A percentile compares a stretch with the other conserved stretches of the same genome.
phyloP scores from a whole-genome alignment of 2,113 vertebrate species.

The Rattus rattus region DNA sequence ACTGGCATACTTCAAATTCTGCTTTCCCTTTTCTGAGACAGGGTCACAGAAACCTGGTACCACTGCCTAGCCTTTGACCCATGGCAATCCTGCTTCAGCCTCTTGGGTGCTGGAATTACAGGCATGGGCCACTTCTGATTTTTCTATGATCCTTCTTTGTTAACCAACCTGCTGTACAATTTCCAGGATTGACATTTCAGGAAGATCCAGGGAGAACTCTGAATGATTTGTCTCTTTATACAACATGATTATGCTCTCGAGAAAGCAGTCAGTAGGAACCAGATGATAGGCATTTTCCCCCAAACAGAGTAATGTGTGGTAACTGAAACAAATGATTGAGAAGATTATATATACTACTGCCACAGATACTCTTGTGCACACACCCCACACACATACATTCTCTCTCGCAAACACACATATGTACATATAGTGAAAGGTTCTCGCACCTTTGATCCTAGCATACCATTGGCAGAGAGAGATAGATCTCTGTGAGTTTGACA shows the following conservation, averaged over 20 bases:
- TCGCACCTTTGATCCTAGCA: not conserved
- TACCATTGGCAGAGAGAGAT: not conserved
- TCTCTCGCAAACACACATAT: not conserved
- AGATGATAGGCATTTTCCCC: constrained; percentile 9
- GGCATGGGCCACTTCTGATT: not conserved
- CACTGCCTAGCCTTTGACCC: not conserved
- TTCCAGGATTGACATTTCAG: not conserved
- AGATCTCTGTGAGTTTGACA: not conserved
- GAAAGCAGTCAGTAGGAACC: not conserved
- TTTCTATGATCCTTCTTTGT: not conserved
- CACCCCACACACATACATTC: not conserved
- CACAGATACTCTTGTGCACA: not conserved
- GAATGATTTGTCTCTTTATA: constrained; percentile 19
- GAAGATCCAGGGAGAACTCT: not conserved
- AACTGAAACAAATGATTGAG: not conserved
- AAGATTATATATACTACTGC: not conserved
- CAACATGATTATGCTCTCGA: not conserved
- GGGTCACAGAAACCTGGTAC: not conserved
- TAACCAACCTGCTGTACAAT: not conserved
- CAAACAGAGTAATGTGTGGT: not conserved
- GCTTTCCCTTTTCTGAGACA: not conserved
- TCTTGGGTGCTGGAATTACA: not conserved
- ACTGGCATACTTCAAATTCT: not conserved
- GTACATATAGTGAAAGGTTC: not conserved
- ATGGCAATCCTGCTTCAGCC: not conserved